Evolutionary conservation across 2,797 vertebrate species (phyloP).

Genomic region (Schizopygopsis pylzovi): DNA sequence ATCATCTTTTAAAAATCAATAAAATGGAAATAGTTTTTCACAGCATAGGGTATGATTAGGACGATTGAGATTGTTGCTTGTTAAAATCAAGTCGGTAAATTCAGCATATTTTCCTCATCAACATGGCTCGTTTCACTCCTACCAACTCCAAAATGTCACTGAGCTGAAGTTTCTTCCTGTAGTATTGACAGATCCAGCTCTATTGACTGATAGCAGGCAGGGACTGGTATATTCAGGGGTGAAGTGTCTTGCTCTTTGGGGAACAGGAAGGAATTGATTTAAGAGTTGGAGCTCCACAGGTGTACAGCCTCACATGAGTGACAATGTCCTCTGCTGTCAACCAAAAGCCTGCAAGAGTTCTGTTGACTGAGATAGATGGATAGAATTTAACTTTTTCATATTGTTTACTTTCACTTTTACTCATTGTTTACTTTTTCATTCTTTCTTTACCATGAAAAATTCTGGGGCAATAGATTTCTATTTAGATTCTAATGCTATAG

Average conservation of each 20-base stretch:
- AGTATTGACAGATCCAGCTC: slow-evolving; percentile 19
- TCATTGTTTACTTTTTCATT: background rate
- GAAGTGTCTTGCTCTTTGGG: slow-evolving; percentile 3
- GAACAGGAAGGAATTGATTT: slow-evolving; percentile 13
- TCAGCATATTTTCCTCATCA: background rate
- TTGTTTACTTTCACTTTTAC: background rate
- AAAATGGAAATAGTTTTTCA: background rate
- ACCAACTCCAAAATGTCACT: background rate
- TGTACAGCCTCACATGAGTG: background rate
- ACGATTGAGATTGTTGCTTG: background rate
- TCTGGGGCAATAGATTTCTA: background rate
- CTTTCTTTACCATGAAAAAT: background rate
- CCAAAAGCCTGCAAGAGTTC: background rate
- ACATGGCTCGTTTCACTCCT: background rate
- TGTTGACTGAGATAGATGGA: background rate
- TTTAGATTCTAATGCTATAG: background rate
- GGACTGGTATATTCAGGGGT: background rate
- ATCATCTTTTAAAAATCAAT: background rate
- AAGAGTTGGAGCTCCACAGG: background rate
- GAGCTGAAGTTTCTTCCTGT: background rate
- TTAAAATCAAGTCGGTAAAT: background rate
- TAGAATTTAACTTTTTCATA: background rate
- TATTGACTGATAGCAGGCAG: slow-evolving; percentile 4
- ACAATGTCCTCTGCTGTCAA: slow-evolving; percentile 7
- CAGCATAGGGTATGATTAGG: background rate